Base-by-base conservation (phyloP, 2,113 vertebrate species). In the Aspiorhynchus laticeps region DNA sequence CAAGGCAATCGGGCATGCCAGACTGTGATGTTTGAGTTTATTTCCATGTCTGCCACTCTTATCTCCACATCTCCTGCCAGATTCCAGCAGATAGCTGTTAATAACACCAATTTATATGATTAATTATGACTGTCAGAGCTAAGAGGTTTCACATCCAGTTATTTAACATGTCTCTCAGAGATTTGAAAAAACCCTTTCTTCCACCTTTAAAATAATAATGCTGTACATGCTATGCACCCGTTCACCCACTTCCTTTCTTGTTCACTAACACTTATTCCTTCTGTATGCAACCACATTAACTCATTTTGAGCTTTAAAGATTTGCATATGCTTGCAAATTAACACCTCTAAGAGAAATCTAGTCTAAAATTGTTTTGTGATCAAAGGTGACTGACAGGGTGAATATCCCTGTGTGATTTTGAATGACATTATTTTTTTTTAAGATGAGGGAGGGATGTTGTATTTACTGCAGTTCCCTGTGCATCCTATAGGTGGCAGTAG, bases 401-500 rank as follows among this genome's bases (percentile, higher is more conserved):
- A 63, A 26, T 12, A 63, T 24, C 36, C 10, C 53, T 24, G 26
- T 15, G 69, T 77, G 41, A 46, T 43, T 48, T 12, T 12, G 12
- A 26, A 41, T 43, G 63, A 24, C 11, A 61, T 19, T 7, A 1
- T 41, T 73, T 11, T 36, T 43, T 76, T 17, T 76, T 36, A 33
- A 15, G 41, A 77, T 46, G 31, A 41, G 14, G 33, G 67, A 41
- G 26, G 83, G 65, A 31, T 80, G 79, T 41, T 15, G 36, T 4
- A 24, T 26, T 26, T 17, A 43, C 26, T 78, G 53, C 69, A 77
- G 15, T 86, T 53, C 19, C 51, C 19, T 8, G 5, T 53, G 8
- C 2, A 2, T 74, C 84, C 89, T 89, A 86, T 80, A 86, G 88
- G 88, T 90, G 89, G 80, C 88, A 90, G 89, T 90, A 87, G 80